These are phyloP conservation scores for Hexactinellida sp. DNA, from an alignment of 37 sponge, comb jelly and placozoan genomes.

Conservation along the genomic window DNA sequence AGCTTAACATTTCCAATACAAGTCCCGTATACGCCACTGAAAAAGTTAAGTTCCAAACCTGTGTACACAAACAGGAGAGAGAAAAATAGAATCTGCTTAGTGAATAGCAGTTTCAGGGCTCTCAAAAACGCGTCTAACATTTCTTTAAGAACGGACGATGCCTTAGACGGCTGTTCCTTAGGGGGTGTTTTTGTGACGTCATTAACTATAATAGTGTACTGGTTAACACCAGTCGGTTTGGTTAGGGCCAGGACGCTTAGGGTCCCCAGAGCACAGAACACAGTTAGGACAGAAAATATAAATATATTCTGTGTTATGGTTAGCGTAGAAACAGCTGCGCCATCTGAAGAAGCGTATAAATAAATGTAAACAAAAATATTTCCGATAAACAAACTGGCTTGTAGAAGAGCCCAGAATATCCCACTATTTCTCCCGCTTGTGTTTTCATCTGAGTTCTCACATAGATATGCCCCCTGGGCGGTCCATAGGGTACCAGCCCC, in stretches of 20 bases:
- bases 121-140: not conserved
- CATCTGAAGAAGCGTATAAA: not conserved
- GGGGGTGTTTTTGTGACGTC: not conserved
- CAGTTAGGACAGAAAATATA: conserved; percentile 17
- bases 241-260: not conserved
- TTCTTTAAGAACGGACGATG: not conserved
- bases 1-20: conserved; percentile 41
- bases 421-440: conserved; percentile 67
- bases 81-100: conserved; percentile 52
- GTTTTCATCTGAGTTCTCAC: conserved; percentile 49
- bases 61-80: conserved; percentile 57
- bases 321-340: not conserved
- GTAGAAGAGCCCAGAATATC: conserved; percentile 79
- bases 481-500: conserved; percentile 53
- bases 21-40: conserved; percentile 80
- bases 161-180: not conserved
- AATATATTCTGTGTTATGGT: not conserved
- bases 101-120: conserved; percentile 45
- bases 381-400: conserved; percentile 31
- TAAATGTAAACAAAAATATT: conserved; percentile 30
- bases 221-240: not conserved
- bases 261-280: not conserved
- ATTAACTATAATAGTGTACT: not conserved
- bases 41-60: conserved; percentile 78
- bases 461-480: conserved; percentile 75